Percentiles rank a stretch among this genome's conserved stretches.
phyloP scores from a whole-genome alignment of 2,113 vertebrate species.

The Tachysurus vachellii region DNA sequence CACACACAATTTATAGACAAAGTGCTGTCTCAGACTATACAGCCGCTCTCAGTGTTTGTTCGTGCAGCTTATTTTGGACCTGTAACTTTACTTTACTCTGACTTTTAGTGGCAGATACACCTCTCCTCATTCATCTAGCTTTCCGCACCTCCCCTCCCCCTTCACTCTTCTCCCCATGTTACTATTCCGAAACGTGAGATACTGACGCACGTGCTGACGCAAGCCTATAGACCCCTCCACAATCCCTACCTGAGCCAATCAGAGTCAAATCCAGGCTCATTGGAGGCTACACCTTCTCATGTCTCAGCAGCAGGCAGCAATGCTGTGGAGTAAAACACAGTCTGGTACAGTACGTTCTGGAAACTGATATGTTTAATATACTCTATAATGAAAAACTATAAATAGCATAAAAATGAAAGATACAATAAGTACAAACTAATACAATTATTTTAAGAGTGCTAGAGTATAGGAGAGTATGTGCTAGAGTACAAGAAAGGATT shows the following conservation, averaged over 20 bases:
- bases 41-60: background rate
- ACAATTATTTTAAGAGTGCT: background rate
- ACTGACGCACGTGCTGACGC: slow-evolving; percentile 51
- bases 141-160: slow-evolving; percentile 11
- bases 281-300: slow-evolving; percentile 11
- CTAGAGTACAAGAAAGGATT: background rate
- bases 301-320: slow-evolving; percentile 5
- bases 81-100: slow-evolving; percentile 27
- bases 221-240: slow-evolving; percentile 18
- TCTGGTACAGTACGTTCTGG: background rate
- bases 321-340: background rate
- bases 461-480: background rate
- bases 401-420: background rate
- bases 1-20: background rate
- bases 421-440: background rate
- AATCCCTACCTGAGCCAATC: slow-evolving; percentile 40
- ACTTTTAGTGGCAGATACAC: slow-evolving; percentile 18
- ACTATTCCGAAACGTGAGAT: slow-evolving; percentile 51
- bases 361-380: background rate
- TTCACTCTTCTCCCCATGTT: slow-evolving; percentile 33
- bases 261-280: background rate
- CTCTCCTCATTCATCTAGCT: slow-evolving; percentile 31
- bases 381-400: background rate
- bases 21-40: background rate
- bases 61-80: background rate